These are phyloP conservation scores for Andrena cerasifolii DNA, from an alignment of 1,140 invertebrate species.

Conservation along the genomic window DNA sequence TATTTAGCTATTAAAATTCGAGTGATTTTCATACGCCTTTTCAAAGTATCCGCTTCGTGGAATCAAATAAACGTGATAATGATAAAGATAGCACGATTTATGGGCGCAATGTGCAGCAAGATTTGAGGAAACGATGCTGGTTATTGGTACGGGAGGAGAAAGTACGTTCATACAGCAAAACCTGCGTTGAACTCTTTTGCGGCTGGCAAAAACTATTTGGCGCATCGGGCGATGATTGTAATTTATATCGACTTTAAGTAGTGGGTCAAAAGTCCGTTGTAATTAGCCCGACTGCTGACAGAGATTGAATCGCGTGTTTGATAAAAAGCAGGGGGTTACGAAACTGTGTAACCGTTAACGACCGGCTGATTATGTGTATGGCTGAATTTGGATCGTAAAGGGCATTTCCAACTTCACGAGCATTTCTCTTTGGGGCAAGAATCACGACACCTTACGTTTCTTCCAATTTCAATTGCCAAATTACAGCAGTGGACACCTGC, in stretches of 20 bases:
- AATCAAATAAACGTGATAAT: background rate
- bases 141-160: constrained; percentile 25
- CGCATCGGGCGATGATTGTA: constrained; percentile 24
- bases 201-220: constrained; percentile 26
- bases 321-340: constrained; percentile 1
- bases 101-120: background rate
- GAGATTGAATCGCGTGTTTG: background rate
- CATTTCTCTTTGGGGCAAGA: too few species aligned
- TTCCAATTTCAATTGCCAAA: too few species aligned
- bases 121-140: constrained; percentile 5
- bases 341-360: background rate
- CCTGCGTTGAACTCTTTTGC: constrained; percentile 19
- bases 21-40: background rate
- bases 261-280: constrained; percentile 7
- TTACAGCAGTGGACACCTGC: too few species aligned
- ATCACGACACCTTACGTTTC: too few species aligned
- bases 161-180: constrained; percentile 9
- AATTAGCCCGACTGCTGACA: constrained; percentile 27
- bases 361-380: background rate
- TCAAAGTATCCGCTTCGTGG: background rate
- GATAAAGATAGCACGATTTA: background rate
- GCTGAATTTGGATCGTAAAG: too few species aligned
- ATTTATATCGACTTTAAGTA: constrained; percentile 23
- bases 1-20: background rate
- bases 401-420: too few species aligned